phyloP scores from a whole-genome alignment of 2,888 invertebrate genomes.

The Auanema sp. region DNA sequence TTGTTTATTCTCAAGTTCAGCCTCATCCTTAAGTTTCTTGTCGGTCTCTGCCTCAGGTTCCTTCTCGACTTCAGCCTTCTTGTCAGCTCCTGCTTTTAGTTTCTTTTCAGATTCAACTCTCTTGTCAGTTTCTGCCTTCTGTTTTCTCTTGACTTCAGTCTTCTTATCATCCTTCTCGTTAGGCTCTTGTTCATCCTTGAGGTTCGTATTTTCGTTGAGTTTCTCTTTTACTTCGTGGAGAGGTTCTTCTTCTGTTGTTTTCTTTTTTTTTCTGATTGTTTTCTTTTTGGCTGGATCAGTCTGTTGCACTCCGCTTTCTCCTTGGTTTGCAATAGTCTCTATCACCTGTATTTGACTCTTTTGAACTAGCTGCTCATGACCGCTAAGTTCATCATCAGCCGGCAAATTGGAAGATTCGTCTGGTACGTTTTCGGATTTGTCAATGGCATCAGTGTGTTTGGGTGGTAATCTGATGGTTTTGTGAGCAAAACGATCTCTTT shows the following conservation, averaged over 20 bases:
- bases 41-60: constrained; percentile 8
- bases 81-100: not conserved
- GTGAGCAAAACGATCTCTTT: constrained; percentile 9
- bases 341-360: no score
- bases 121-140: constrained; percentile 12
- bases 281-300: no score
- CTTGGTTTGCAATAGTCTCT: no score
- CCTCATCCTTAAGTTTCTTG: not conserved
- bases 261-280: constrained; percentile 22
- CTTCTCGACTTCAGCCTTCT: constrained; percentile 3
- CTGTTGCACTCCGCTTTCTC: no score
- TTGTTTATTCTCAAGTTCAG: constrained; percentile 11
- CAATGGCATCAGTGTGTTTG: constrained; percentile 1
- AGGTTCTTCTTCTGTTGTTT: constrained; percentile 12
- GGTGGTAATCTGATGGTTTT: constrained; percentile 9
- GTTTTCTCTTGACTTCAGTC: constrained; percentile 1
- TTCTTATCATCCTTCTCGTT: constrained; percentile 4
- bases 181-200: not conserved
- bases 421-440: constrained; percentile 7
- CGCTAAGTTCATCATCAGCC: no score
- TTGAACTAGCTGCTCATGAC: no score
- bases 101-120: constrained; percentile 12
- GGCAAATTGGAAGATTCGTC: not conserved
- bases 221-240: constrained; percentile 5
- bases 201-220: constrained; percentile 12